Base-by-base conservation (phyloP, 1,140 invertebrate genomes). In the Brachionus plicatilis region DNA sequence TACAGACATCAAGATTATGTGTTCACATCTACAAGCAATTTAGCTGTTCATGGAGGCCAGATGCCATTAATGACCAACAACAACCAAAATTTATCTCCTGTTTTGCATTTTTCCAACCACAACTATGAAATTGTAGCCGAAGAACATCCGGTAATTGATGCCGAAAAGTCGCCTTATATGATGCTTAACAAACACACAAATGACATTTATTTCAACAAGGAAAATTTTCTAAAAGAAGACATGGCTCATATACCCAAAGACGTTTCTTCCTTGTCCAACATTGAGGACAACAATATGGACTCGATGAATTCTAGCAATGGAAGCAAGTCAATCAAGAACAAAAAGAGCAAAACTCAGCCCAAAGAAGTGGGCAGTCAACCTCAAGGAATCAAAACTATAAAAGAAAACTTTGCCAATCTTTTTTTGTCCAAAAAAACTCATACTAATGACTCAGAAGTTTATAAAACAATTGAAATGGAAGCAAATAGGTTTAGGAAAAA, bases 1-100 rank as follows among this genome's bases (percentile, higher is more conserved):
- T 82, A 82, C 41, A 27, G 43, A 41, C 29, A 82, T 82, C 79
- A 82, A 29, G 79, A 82, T 17, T 65, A 60, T 82, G 79, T 82
- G 8, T 82, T 82, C 29, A 56, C 47, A 53, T 80, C 79, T 24
- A 6, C 53, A 47, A 76, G 37, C 5, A 72, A 72, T 72, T 27
- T 76, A 9, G 17, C 45, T 24, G 43, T 24, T 27, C 17, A 76
- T 37, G 14, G 33, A 24, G 17, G 14, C 50, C 41, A 76, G 33
- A 76, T 50, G 45, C 68, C 68, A 9, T 20, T 72, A 20, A 72
- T 72, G 68, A 72, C 68, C 17, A 72, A 72, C 20, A 72, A 72
- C n/a, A 72, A 72, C 41, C 37, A 72, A 43, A 72, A 72, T 72
- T 43, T 72, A 43, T 72, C 68, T 11, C 68, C 68, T 43, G 68